phyloP scores from a whole-genome alignment of 2,797 vertebrate species.

The Rhinoraja longicauda region DNA sequence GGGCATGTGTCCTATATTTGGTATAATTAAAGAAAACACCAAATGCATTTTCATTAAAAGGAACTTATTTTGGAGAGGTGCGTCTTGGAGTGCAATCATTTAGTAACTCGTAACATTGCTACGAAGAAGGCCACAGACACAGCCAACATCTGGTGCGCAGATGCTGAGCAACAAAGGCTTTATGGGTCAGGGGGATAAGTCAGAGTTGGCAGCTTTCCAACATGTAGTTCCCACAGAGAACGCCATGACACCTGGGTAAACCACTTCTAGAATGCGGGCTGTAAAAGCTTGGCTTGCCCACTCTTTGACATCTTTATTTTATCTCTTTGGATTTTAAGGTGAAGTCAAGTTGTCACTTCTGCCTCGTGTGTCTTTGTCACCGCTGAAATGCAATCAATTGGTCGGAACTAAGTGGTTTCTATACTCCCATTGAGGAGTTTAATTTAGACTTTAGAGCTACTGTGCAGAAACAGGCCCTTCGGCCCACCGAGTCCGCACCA shows the following conservation, averaged over 20 bases:
- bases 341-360: neutral
- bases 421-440: neutral
- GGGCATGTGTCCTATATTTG: neutral
- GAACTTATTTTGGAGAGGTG: neutral
- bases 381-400: neutral
- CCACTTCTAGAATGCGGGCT: neutral
- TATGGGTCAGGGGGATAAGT: neutral
- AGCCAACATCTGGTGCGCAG: constrained; percentile 22
- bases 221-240: neutral
- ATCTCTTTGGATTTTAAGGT: neutral
- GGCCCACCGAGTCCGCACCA: no score
- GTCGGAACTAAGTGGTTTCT: neutral
- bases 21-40: neutral
- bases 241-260: neutral
- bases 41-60: constrained; percentile 3
- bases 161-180: constrained; percentile 33
- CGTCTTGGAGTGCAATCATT: constrained; percentile 8
- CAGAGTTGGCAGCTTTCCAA: neutral
- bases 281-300: neutral
- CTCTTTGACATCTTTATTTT: neutral
- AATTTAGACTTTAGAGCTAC: no score
- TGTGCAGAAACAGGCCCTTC: no score
- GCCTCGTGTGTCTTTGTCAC: neutral
- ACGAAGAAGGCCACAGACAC: neutral
- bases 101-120: neutral